These are phyloP conservation scores for Periplaneta americana DNA, from an alignment of 1,140 invertebrate genomes.

Conservation along the genomic window DNA sequence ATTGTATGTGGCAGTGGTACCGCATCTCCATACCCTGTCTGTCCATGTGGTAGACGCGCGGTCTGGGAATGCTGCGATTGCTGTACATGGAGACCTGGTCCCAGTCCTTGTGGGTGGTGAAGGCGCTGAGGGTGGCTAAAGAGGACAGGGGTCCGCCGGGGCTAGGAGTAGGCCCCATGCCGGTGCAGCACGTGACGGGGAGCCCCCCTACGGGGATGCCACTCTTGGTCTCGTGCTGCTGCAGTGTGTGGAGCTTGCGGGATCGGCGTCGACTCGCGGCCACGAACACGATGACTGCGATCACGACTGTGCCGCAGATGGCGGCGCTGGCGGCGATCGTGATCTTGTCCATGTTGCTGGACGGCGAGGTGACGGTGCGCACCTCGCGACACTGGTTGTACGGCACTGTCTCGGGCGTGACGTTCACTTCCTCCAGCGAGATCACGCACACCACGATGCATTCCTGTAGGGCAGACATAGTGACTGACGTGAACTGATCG, in stretches of 20 bases:
- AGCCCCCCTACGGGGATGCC: constrained; percentile 61
- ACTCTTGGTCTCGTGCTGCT: constrained; percentile 44
- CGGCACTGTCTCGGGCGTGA: constrained; percentile 79
- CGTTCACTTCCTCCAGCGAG: constrained; percentile 77
- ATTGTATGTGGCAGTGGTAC: not conserved
- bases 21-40: constrained; percentile 38
- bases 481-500: too few relatives aligned
- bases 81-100: constrained; percentile 91
- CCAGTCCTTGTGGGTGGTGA: constrained; percentile 84
- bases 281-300: constrained; percentile 75
- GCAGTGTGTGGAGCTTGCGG: constrained; percentile 66
- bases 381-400: constrained; percentile 85
- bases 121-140: constrained; percentile 68
- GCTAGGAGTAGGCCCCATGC: constrained; percentile 60
- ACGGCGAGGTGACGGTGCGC: constrained; percentile 69
- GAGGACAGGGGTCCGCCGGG: constrained; percentile 73
- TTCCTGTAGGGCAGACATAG: constrained; percentile 52
- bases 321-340: constrained; percentile 88
- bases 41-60: constrained; percentile 70
- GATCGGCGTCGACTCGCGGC: constrained; percentile 71
- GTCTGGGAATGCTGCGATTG: constrained; percentile 79
- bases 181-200: constrained; percentile 69
- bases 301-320: constrained; percentile 87
- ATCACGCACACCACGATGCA: constrained; percentile 90
- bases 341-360: constrained; percentile 89